Conservation (phyloP, 2,113 vertebrate genomes). For the Eulemur macaco region DNA sequence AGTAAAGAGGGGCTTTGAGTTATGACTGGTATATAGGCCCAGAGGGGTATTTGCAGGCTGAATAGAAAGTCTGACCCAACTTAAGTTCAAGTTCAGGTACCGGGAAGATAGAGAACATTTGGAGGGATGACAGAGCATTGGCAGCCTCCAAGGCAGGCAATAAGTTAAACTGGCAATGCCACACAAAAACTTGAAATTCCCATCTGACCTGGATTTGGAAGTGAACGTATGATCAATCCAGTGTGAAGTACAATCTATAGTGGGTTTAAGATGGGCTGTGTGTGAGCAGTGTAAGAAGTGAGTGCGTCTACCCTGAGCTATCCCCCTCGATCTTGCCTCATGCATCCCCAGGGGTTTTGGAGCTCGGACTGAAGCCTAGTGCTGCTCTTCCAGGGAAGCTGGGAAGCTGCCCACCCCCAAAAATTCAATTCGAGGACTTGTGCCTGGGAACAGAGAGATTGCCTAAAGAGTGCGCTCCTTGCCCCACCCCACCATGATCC, state of each 20-base stretch:
- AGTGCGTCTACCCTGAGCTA: rapidly evolving
- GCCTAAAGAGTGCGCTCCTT: not conserved
- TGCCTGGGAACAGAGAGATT: too few relatives aligned
- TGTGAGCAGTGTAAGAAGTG: not conserved
- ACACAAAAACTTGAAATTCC: not conserved
- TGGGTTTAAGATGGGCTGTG: not conserved
- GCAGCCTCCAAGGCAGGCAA: not conserved
- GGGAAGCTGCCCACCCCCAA: not conserved
- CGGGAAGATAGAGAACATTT: not conserved
- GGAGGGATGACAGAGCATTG: too few relatives aligned
- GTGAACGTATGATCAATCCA: not conserved
- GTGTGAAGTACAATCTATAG: not conserved
- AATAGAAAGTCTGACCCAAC: not conserved
- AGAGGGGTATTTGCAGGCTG: rapidly evolving
- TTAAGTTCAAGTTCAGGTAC: not conserved
- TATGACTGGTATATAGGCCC: not conserved
- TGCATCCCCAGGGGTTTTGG: too few relatives aligned
- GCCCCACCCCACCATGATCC: too few relatives aligned
- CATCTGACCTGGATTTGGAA: not conserved
- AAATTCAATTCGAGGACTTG: not conserved
- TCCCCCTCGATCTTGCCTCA: too few relatives aligned
- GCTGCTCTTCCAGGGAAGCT: not conserved
- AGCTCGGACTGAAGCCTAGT: rapidly evolving
- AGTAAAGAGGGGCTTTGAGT: not conserved
- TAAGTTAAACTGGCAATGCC: not conserved